A percentile compares a stretch with the other conserved stretches of the same genome.
phyloP scores from a whole-genome alignment of 1,140 invertebrate genomes.

The Temnothorax curvispinosus region DNA sequence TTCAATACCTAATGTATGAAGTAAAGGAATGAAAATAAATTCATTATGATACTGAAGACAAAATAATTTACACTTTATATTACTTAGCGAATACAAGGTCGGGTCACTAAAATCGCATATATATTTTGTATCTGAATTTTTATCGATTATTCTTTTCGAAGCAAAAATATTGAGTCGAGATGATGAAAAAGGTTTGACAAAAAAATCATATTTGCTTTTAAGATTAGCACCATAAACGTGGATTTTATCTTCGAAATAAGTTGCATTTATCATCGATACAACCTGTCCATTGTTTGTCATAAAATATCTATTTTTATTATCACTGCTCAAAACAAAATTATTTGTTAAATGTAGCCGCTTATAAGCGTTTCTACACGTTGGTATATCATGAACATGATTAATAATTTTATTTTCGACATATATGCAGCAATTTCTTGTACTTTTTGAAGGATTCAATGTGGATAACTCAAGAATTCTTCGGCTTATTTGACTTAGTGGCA shows the following conservation, averaged over 20 bases:
- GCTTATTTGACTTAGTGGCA: constrained; percentile 21
- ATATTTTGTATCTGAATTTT: background rate
- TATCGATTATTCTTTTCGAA: background rate
- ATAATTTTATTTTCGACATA: constrained; percentile 7
- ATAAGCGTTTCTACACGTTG: background rate
- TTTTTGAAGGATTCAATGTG: background rate
- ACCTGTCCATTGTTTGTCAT: background rate
- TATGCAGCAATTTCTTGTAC: background rate
- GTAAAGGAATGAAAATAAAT: constrained; percentile 14
- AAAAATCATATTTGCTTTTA: background rate
- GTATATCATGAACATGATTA: background rate
- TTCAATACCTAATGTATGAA: constrained; percentile 11
- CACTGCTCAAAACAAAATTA: constrained; percentile 4
- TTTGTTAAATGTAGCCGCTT: background rate
- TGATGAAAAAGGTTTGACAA: background rate
- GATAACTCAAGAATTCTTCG: background rate
- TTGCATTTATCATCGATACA: constrained; percentile 15
- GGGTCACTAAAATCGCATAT: background rate
- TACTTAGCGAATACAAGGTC: background rate
- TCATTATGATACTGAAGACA: background rate
- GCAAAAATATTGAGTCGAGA: background rate
- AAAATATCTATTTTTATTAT: constrained; percentile 16
- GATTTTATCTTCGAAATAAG: background rate
- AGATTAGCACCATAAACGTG: background rate
- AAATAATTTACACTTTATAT: constrained; percentile 33